These are phyloP conservation scores for Drosophila watanabei DNA, from an alignment of 1,140 invertebrate genomes.

Conservation along the genomic window DNA sequence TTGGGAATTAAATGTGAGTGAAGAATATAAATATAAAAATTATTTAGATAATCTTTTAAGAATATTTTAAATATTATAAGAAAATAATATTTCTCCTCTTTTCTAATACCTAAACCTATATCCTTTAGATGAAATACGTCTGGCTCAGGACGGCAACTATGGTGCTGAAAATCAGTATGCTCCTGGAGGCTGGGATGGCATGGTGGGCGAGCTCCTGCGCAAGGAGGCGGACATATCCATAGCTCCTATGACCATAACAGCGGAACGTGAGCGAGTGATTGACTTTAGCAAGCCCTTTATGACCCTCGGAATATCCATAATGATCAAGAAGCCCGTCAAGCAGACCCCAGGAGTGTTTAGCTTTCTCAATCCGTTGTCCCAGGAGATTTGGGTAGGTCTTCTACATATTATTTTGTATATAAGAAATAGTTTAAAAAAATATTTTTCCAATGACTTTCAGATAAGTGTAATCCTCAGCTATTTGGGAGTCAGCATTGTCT, in stretches of 20 bases:
- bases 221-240: conserved; percentile 98
- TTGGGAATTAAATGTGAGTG: conserved; percentile 95
- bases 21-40: not conserved
- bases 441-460: conserved; percentile 66
- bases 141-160: conserved; percentile 94
- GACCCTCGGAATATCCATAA: conserved; percentile 98
- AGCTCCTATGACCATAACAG: conserved; percentile 97
- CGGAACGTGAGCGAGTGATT: conserved; percentile 96
- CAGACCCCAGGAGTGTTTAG: conserved; percentile 97
- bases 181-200: conserved; percentile 95
- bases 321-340: conserved; percentile 98
- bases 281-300: conserved; percentile 99
- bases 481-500: conserved; percentile 97
- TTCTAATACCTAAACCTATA: conserved; percentile 6
- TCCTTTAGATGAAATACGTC: conserved; percentile 90
- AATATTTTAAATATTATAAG: not conserved
- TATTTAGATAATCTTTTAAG: not conserved
- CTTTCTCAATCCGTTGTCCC: conserved; percentile 98
- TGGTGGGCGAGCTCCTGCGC: conserved; percentile 97
- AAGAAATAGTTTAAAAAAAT: not conserved
- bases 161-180: conserved; percentile 92
- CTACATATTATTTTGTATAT: not conserved
- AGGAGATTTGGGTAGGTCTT: conserved; percentile 95
- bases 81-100: not conserved
- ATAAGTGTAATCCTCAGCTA: conserved; percentile 98